Base-by-base conservation (phyloP, 2,113 vertebrate genomes). In the Lepus timidus region DNA sequence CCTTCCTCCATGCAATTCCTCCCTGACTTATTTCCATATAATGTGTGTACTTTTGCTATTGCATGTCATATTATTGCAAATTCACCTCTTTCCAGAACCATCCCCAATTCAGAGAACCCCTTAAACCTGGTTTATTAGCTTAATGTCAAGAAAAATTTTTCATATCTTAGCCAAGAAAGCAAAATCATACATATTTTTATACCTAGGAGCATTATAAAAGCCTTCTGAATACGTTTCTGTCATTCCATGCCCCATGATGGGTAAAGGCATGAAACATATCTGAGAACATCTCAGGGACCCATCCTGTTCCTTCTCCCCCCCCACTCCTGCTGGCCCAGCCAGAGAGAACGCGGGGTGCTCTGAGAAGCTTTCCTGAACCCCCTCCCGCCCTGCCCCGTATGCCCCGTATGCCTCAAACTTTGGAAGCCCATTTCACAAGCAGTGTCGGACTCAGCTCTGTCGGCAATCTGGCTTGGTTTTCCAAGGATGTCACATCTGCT, bases 401-500 rank as follows among this genome's bases (percentile, higher is more conserved):
- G 44, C 44, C 44, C 44, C 6, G 44, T 44, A 44, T 44, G 44
- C 55, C 55, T 58, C 55, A 17, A 58, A 58, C 36, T 33, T 73
- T 0, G 0, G 67, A 93, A 93, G 68, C 52, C 67, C 36, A 68
- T 49, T 74, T 85, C n/a, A 79, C 33, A 85, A 71, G 80, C 36
- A 36, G 29, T 4, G 25, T 61, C 16, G 81, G 75, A 61, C 36
- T 61, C 71, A 31, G 49, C 39, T 55, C 85, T 39, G 33, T 36
- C 67, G 91, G 49, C 5, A 20, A 67, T 68, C 79, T 80, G 58
- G n/a, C 25, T 88, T 55, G 17, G 22, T 93, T 97, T 95, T 83
- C 94, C 86, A 96, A 95, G 49, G 29, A 81, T 94, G 79, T 74
- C 96, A 95, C 96, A 97, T 97, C 86, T 96, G 94, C 75, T 97